Percentiles rank a stretch among this genome's conserved stretches.
These are phyloP conservation scores for Lathamus discolor DNA, from an alignment of 2,113 vertebrate species.

Conservation along the genomic window DNA sequence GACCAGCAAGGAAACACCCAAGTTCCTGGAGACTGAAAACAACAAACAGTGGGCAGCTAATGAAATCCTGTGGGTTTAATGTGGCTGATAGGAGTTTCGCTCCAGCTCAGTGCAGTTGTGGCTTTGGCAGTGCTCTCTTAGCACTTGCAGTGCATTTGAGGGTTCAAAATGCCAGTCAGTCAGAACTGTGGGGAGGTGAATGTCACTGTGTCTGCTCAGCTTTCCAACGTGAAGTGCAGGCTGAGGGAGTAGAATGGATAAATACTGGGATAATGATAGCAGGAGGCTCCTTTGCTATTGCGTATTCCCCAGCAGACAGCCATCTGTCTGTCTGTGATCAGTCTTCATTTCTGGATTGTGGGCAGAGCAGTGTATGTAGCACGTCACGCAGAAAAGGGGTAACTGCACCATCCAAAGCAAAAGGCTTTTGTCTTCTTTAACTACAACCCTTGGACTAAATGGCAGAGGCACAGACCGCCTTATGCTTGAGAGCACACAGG, in stretches of 20 bases:
- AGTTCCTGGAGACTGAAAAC: background rate
- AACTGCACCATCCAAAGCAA: background rate
- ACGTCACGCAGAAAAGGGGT: rapidly evolving
- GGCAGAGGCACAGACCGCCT: background rate
- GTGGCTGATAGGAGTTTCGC: background rate
- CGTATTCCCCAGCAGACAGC: background rate
- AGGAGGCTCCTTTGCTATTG: background rate
- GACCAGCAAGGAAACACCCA: background rate
- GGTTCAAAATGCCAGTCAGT: background rate
- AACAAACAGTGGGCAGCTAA: background rate
- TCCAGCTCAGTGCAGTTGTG: background rate
- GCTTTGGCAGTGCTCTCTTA: background rate
- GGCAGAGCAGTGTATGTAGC: background rate
- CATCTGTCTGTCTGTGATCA: background rate
- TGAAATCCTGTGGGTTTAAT: background rate
- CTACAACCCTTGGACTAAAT: background rate
- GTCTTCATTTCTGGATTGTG: background rate
- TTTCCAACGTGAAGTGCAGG: background rate
- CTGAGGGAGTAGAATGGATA: background rate
- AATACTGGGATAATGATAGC: background rate
- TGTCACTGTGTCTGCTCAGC: background rate
- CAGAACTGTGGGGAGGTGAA: background rate
- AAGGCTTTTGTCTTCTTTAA: background rate
- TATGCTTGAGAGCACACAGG: background rate
- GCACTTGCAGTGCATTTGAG: background rate